These are phyloP conservation scores for Macrosiphum euphorbiae DNA, from an alignment of 2,888 invertebrate species.

Conservation along the genomic window DNA sequence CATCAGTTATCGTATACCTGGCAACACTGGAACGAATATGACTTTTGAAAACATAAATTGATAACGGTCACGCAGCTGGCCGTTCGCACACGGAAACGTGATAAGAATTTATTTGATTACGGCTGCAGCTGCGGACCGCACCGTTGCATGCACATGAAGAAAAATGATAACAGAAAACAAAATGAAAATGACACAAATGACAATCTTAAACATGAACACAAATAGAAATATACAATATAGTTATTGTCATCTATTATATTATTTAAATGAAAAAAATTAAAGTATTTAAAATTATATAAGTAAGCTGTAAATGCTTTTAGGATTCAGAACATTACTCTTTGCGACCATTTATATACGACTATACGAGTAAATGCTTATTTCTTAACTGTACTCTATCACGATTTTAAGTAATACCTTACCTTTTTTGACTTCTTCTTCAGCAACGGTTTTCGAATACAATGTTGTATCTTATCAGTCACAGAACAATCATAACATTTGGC, in stretches of 20 bases:
- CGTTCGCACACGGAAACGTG: too few species aligned
- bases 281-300: conserved; percentile 20
- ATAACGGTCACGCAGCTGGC: too few species aligned
- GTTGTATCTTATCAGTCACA: conserved; percentile 18
- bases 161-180: too few species aligned
- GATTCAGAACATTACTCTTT: conserved; percentile 23
- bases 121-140: too few species aligned
- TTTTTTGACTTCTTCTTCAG: background rate
- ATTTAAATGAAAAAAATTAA: conserved; percentile 22
- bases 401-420: conserved; percentile 24
- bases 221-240: conserved; percentile 24
- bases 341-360: conserved; percentile 13
- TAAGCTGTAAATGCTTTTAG: background rate
- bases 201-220: too few species aligned
- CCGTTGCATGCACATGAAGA: too few species aligned
- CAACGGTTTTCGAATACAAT: conserved; percentile 14
- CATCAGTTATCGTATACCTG: too few species aligned
- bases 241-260: conserved; percentile 22
- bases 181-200: too few species aligned
- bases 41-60: too few species aligned
- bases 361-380: conserved; percentile 29
- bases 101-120: too few species aligned
- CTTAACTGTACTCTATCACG: background rate
- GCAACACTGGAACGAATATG: too few species aligned
- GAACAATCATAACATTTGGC: conserved; percentile 8